Conservation (phyloP, 37 sponge, comb jelly and placozoan genomes). For the Ianthella basta region DNA sequence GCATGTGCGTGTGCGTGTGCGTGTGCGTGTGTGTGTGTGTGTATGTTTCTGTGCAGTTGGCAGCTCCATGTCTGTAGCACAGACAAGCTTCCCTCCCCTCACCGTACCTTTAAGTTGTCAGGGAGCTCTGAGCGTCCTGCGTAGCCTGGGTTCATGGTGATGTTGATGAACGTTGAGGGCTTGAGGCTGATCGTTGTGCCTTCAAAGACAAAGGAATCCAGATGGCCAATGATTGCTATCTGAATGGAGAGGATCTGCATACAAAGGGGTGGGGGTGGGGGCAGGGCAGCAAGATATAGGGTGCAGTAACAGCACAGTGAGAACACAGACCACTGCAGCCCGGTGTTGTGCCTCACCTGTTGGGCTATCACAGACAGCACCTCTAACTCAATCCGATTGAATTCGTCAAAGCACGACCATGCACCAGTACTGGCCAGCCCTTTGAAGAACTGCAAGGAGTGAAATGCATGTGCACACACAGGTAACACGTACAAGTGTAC, state of each 20-base stretch:
- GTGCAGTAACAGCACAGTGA: no score
- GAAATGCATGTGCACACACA: not conserved
- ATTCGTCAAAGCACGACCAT: conserved; percentile 99
- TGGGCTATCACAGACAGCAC: conserved; percentile 93
- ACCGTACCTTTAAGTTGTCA: conserved; percentile 92
- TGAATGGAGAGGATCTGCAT: conserved; percentile 93
- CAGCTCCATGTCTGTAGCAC: no score
- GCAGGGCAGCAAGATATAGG: not conserved
- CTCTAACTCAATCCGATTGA: conserved; percentile 96
- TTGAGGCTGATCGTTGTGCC: conserved; percentile 89
- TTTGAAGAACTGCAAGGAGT: conserved; percentile 83
- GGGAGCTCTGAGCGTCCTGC: conserved; percentile 99
- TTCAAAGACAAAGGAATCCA: conserved; percentile 90
- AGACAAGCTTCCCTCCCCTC: not conserved
- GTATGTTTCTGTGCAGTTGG: no score
- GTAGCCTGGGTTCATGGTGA: conserved; percentile 99
- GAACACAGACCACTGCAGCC: no score
- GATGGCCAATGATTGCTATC: conserved; percentile 87
- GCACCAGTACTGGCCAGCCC: conserved; percentile 96
- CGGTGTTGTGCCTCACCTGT: no score
- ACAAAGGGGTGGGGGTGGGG: not conserved
- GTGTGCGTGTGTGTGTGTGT: no score
- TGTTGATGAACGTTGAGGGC: conserved; percentile 91
- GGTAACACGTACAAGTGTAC: not conserved
- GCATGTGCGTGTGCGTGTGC: not conserved